These are phyloP conservation scores for Tarsius wallacei DNA, from an alignment of 2,797 vertebrate species.

Conservation along the genomic window DNA sequence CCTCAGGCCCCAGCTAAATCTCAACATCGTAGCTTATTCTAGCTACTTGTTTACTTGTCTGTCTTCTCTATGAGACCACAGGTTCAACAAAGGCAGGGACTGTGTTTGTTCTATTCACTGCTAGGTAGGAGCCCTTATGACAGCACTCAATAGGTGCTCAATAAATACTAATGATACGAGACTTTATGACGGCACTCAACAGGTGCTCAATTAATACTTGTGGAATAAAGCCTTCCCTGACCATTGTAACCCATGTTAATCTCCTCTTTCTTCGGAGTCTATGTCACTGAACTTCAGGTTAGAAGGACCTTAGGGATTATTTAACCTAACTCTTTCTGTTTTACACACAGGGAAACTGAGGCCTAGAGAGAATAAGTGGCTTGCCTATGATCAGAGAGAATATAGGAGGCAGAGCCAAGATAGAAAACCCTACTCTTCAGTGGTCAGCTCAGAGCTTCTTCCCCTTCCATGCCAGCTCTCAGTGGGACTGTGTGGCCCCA, in stretches of 20 bases:
- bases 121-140: neutral
- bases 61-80: neutral
- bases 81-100: neutral
- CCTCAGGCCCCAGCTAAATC: constrained; percentile 1
- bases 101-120: neutral
- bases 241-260: neutral
- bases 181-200: neutral
- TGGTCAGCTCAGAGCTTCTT: neutral
- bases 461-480: neutral
- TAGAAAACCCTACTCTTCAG: neutral
- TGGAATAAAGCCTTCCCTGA: constrained; percentile 34
- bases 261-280: constrained; percentile 43
- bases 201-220: neutral
- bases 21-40: neutral
- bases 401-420: neutral
- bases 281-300: constrained; percentile 22
- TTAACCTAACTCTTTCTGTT: constrained; percentile 41
- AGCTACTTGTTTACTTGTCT: neutral
- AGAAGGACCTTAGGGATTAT: neutral
- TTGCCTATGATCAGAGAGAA: neutral
- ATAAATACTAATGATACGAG: neutral
- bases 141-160: neutral
- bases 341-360: constrained; percentile 29
- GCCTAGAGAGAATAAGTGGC: neutral
- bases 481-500: neutral